Base-by-base conservation (phyloP, 1,140 invertebrate genomes). In the Pteromalus puparum region DNA sequence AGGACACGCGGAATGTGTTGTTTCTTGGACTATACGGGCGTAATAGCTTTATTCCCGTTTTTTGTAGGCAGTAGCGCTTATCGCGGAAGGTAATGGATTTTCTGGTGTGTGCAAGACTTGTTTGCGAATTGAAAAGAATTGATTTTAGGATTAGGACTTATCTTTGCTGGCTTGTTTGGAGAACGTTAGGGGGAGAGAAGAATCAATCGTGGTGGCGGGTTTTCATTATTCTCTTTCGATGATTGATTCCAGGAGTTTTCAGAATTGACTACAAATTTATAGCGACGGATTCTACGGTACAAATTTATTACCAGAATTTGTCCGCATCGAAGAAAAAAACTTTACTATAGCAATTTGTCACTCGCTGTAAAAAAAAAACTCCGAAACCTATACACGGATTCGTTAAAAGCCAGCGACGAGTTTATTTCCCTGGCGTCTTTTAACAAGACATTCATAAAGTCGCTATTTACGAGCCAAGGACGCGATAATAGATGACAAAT, bases 401-500 rank as follows among this genome's bases (percentile, higher is more conserved):
- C 67, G 82, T 77, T 70, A 67, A 65, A 53, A 65, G 21, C 28
- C 30, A 34, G 53, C 53, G 81, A 84, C n/a, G 68, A 81, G 21
- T 74, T 28, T 84, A 84, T 84, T 86, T 80, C 70, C 46, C 26
- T 21, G 67, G 12, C 38, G 48, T n/a, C 65, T n/a, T 87, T 87
- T 89, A 92, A 89, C 89, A 89, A 89, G 89, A 86, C 87, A 86
- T 90, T 90, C 88, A 90, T 91, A 88, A 89, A 90, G 87, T 87
- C 15, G 79, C 77, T 91, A 90, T 92, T 92, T 92, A 91, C 88
- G 87, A 89, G 87, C 72, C 80, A 42, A 87, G 80, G 84, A 88
- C 21, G 83, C 89, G 91, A 92, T 93, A 93, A 93, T 93, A 85
- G 91, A 93, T 92, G 92, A 93, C 91, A 93, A 93, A 93, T 93